These are phyloP conservation scores for Cosmia pyralina DNA, from an alignment of 2,888 invertebrate genomes.

Conservation along the genomic window DNA sequence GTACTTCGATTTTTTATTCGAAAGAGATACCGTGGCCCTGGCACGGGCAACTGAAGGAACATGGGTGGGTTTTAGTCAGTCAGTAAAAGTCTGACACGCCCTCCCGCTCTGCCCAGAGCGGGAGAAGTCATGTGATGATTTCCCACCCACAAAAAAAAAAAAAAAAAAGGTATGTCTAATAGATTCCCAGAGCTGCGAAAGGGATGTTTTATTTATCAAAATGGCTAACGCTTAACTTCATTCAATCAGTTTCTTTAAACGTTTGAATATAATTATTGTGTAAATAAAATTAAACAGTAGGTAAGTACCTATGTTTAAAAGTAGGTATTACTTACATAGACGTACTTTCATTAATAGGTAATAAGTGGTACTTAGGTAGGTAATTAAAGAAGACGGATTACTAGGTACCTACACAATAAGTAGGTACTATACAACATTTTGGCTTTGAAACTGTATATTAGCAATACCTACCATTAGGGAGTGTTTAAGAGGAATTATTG, in stretches of 20 bases:
- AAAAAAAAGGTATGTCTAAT: constrained; percentile 39
- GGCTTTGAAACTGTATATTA: neutral
- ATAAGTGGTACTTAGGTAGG: neutral
- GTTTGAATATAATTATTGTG: neutral
- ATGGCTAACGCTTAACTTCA: constrained; percentile 9
- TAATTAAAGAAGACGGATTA: neutral
- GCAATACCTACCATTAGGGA: neutral
- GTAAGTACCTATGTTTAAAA: neutral
- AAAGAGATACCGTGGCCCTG: no score
- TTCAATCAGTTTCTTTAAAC: constrained; percentile 13
- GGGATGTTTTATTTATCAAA: constrained; percentile 36
- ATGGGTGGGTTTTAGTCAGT: no score
- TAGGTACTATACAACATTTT: neutral
- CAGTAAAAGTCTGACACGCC: no score
- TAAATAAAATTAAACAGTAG: neutral
- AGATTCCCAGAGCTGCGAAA: constrained; percentile 37
- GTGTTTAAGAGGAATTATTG: neutral
- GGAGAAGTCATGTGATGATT: no score
- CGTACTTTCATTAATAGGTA: neutral
- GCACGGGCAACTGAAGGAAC: no score
- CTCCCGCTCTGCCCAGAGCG: no score
- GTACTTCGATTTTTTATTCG: constrained; percentile 54
- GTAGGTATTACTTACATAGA: neutral
- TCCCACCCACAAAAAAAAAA: no score
- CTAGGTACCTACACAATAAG: neutral